phyloP scores from a whole-genome alignment of 2,797 vertebrate genomes.

The Lagocephalus sceleratus region DNA sequence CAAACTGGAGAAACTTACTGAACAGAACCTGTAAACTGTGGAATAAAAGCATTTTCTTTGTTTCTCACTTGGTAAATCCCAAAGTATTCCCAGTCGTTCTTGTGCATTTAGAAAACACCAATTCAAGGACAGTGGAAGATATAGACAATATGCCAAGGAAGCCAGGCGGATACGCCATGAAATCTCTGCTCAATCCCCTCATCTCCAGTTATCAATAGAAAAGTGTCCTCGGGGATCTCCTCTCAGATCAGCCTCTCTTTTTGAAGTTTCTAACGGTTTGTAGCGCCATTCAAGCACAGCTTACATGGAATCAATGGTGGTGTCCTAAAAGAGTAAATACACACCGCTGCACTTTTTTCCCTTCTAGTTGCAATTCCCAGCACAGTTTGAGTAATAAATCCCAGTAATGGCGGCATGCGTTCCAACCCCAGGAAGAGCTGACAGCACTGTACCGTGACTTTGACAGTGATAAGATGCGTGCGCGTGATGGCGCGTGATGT shows the following conservation, averaged over 20 bases:
- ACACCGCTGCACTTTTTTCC: background rate
- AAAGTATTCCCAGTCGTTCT: conserved; percentile 2
- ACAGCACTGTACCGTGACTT: background rate
- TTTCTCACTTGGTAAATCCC: conserved; percentile 19
- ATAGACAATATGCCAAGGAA: conserved; percentile 56
- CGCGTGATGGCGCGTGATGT: background rate
- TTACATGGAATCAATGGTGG: conserved; percentile 16
- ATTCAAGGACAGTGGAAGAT: conserved; percentile 23
- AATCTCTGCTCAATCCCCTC: conserved; percentile 53
- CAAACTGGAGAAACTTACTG: background rate
- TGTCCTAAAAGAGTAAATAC: conserved; percentile 5
- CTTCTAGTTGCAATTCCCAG: background rate
- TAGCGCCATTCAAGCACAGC: conserved; percentile 5
- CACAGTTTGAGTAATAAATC: too few species aligned
- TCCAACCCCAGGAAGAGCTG: background rate
- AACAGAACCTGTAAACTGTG: conserved; percentile 13
- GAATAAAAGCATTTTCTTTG: conserved; percentile 14
- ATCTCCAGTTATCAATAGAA: conserved; percentile 47
- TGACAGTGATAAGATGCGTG: background rate
- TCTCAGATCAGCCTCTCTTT: conserved; percentile 36
- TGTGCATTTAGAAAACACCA: conserved; percentile 43
- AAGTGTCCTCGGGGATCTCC: conserved; percentile 41
- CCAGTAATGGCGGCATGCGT: background rate
- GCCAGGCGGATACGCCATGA: conserved; percentile 32
- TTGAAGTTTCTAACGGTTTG: conserved; percentile 18